Percentiles rank a stretch among this genome's conserved stretches.
Conservation (phyloP, 53 echinoderm and acorn worm species). For the Holothuria leucospilota region DNA sequence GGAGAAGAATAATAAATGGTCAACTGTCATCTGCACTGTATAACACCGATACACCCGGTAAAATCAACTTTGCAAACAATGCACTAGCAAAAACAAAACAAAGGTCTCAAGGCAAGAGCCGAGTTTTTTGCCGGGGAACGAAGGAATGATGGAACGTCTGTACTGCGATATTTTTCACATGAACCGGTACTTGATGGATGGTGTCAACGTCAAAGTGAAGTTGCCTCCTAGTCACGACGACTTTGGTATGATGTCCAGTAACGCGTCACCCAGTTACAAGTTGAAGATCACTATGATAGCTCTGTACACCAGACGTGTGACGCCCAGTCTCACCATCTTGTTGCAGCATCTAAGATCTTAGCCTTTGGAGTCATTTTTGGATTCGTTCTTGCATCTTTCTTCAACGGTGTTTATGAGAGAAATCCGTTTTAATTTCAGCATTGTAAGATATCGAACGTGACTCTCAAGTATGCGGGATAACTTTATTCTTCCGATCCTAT, state of each 20-base stretch:
- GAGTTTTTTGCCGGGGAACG: background rate
- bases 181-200: constrained; percentile 18
- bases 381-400: constrained; percentile 46
- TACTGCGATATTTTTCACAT: constrained; percentile 1
- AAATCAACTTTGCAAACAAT: background rate
- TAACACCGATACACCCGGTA: background rate
- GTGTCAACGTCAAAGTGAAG: background rate
- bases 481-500: too few relatives aligned
- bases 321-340: background rate
- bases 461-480: too few relatives aligned
- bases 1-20: background rate
- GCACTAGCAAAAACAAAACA: background rate
- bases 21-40: background rate
- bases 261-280: background rate
- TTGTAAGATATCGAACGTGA: too few relatives aligned
- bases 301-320: constrained; percentile 22
- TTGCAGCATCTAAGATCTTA: too few relatives aligned
- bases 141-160: constrained; percentile 5
- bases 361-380: constrained; percentile 58
- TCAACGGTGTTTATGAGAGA: constrained; percentile 55
- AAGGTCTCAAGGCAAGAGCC: background rate
- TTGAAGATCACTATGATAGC: constrained; percentile 25
- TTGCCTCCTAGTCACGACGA: background rate
- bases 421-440: constrained; percentile 76
- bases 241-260: background rate